Base-by-base conservation (phyloP, 2,888 invertebrate species). In the Drosophila demipolita region DNA sequence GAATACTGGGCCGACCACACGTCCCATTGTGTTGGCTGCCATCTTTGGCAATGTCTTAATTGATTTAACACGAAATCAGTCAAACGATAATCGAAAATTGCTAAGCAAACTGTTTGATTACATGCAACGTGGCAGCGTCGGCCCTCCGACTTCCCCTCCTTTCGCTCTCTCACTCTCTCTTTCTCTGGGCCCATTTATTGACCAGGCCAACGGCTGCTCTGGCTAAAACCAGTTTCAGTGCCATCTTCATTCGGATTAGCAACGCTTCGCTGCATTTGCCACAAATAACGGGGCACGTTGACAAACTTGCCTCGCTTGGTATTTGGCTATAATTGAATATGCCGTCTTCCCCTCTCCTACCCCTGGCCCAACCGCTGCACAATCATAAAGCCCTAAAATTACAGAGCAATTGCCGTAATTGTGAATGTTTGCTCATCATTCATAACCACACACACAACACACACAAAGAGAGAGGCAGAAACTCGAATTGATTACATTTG, bases 81-180 rank as follows among this genome's bases (percentile, higher is more conserved):
- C 89, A 87, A 87, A 89, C 87, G 87, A 87, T 87, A 89, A 87
- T 87, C 89, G 87, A 87, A 87, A 87, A 87, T 87, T 87, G 88
- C 89, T 89, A 83, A 82, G 87, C 87, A 87, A 87, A 87, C 89
- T 87, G 87, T 89, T 89, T 89, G 88, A 89, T 87, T 87, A 89
- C 87, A 89, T 89, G 87, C 87, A 87, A 87, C 81, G 83, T 76
- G 79, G 76, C 50, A 36, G 26, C 66, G 33, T 54, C 63, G 36
- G 5, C 17, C 2, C 49, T 17, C n/a, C 40, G 29, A 2, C 15
- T 1, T 15, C 23, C 45, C 45, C 45, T 33, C 29, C 5, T 12
- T 3, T 23, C 35, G 23, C n/a, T 2, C 20, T 42, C 20, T 33
- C 17, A 17, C n/a, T 20, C 20, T 32, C 32, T 12, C n/a, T n/a